Conservation (phyloP, 1,140 invertebrate genomes). For the Andricus grossulariae region DNA sequence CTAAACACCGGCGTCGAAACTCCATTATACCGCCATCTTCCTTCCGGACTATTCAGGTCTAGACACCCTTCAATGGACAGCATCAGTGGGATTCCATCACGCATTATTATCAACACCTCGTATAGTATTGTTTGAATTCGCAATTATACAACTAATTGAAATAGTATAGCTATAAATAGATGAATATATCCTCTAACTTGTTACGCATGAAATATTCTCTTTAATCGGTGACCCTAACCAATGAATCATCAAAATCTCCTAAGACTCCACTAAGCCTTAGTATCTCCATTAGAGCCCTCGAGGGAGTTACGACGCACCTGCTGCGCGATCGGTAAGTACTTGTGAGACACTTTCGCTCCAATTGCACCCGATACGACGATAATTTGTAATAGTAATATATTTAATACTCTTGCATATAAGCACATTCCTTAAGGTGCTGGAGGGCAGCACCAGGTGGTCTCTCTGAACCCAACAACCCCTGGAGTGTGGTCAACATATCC, state of each 20-base stretch:
- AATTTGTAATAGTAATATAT: background rate
- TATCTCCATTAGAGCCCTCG: constrained; percentile 5
- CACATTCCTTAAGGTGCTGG: background rate
- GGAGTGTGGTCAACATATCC: constrained; percentile 58
- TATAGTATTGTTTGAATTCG: constrained; percentile 11
- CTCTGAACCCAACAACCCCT: constrained; percentile 39
- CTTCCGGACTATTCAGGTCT: constrained; percentile 9
- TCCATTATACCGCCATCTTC: constrained; percentile 35
- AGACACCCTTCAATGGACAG: constrained; percentile 5
- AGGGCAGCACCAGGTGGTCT: constrained; percentile 38
- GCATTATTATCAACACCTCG: constrained; percentile 16
- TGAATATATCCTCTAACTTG: background rate
- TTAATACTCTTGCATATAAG: background rate
- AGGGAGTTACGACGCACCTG: constrained; percentile 8
- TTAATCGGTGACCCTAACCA: background rate
- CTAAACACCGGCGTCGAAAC: constrained; percentile 10
- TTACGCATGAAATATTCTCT: background rate
- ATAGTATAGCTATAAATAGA: background rate
- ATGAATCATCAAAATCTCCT: constrained; percentile 2
- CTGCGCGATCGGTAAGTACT: background rate
- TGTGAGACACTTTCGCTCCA: background rate
- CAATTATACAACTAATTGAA: constrained; percentile 1
- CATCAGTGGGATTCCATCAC: background rate
- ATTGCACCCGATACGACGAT: constrained; percentile 14
- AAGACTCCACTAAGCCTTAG: background rate